Conservation (phyloP, 2,113 vertebrate species). For the Colaptes auratus region DNA sequence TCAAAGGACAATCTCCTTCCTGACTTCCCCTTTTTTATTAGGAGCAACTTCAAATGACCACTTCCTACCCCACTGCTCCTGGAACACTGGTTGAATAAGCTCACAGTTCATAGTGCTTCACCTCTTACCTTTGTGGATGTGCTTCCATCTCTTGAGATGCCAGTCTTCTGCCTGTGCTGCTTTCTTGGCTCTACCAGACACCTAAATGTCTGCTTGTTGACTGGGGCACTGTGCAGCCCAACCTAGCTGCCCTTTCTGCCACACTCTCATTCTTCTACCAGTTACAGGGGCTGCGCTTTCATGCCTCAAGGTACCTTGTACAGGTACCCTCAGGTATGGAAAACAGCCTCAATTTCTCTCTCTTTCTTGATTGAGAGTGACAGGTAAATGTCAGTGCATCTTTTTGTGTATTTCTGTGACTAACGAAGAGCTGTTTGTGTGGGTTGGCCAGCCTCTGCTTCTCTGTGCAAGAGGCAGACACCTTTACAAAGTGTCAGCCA, state of each 20-base stretch:
- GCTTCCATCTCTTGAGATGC: neutral
- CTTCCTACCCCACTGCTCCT: neutral
- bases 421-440: neutral
- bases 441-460: neutral
- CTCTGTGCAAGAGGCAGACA: neutral
- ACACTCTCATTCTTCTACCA: neutral
- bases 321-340: neutral
- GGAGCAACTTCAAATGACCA: neutral
- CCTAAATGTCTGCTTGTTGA: neutral
- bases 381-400: neutral
- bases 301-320: neutral
- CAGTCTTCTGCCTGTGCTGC: neutral
- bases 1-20: neutral
- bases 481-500: neutral
- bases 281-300: neutral
- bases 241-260: neutral
- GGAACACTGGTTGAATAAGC: neutral
- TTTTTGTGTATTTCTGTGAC: neutral
- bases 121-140: neutral
- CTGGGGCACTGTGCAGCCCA: accelerated
- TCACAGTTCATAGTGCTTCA: neutral
- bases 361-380: neutral
- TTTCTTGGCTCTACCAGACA: neutral
- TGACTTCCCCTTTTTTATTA: neutral
- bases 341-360: neutral